Conservation (phyloP, 2,113 vertebrate species). For the Sigmodon hispidus region DNA sequence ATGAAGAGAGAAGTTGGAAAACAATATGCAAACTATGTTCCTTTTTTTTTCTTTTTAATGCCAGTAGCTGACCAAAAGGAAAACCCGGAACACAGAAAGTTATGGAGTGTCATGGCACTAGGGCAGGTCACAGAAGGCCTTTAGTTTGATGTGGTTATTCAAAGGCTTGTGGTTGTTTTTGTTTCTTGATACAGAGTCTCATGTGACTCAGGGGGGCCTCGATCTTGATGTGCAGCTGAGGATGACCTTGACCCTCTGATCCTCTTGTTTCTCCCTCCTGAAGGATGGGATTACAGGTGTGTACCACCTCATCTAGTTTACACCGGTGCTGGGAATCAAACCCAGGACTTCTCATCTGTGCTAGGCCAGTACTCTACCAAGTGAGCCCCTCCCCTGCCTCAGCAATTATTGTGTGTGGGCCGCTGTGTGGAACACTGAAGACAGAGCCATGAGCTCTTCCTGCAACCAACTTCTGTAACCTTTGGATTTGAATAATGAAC, state of each 20-base stretch:
- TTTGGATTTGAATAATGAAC: background rate
- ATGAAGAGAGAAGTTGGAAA: background rate
- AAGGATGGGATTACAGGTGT: background rate
- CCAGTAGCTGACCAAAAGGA: background rate
- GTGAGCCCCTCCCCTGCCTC: background rate
- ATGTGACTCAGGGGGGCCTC: background rate
- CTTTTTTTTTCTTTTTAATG: background rate
- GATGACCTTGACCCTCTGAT: background rate
- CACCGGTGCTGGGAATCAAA: background rate
- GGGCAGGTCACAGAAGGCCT: fast-evolving
- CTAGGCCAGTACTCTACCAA: background rate
- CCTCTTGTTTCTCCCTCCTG: background rate
- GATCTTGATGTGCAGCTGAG: background rate
- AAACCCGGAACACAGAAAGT: background rate
- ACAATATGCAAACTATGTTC: background rate
- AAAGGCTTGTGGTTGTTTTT: background rate
- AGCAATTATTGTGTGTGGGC: background rate
- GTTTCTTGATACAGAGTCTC: background rate
- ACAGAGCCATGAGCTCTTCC: background rate
- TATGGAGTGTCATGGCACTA: background rate
- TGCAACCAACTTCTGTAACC: fast-evolving
- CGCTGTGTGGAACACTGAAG: background rate
- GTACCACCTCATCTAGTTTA: too few relatives aligned
- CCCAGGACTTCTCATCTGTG: background rate
- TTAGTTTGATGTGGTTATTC: background rate